phyloP scores from a whole-genome alignment of 2,888 invertebrate genomes.

The Caenorhabditis sp. region DNA sequence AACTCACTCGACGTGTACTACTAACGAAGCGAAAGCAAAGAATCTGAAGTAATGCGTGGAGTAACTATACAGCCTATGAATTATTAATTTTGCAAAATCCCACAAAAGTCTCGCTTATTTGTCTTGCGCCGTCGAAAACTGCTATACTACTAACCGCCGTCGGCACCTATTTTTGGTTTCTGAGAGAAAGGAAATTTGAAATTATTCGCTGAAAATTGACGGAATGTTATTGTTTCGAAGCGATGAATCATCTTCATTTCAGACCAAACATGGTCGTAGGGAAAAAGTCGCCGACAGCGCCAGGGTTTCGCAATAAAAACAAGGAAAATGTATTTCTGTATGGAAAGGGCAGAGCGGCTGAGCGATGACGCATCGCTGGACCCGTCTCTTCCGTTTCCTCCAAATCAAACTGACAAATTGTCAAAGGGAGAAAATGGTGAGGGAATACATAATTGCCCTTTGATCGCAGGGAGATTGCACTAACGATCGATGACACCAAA shows the following conservation, averaged over 20 bases:
- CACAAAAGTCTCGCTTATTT: not conserved
- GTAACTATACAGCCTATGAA: slow-evolving; percentile 12
- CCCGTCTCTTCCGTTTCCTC: not conserved
- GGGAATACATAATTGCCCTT: slow-evolving; percentile 24
- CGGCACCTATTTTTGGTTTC: not conserved
- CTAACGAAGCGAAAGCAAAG: not conserved
- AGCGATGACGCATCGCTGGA: slow-evolving; percentile 11
- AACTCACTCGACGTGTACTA: not conserved
- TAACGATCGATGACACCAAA: slow-evolving; percentile 36
- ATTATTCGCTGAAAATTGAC: not conserved
- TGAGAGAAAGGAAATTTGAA: not conserved
- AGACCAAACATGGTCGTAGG: not conserved
- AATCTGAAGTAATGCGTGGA: not conserved
- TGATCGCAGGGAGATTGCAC: slow-evolving; percentile 18
- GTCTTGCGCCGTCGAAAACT: not conserved
- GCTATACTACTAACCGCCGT: not conserved
- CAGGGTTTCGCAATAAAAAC: slow-evolving; percentile 35
- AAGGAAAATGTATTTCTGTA: slow-evolving; percentile 1
- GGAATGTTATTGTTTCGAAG: slow-evolving; percentile 6
- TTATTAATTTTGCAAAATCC: slow-evolving; percentile 11
- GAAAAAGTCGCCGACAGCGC: not conserved
- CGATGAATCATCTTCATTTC: slow-evolving; percentile 15
- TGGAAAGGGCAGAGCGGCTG: not conserved
- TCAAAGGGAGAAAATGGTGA: not conserved
- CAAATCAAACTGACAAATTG: slow-evolving; percentile 12